Evolutionary conservation across 2,797 vertebrate genomes (phyloP), one percentile per base, ranked within the genome.

Genomic region (Mus minutoides): DNA sequence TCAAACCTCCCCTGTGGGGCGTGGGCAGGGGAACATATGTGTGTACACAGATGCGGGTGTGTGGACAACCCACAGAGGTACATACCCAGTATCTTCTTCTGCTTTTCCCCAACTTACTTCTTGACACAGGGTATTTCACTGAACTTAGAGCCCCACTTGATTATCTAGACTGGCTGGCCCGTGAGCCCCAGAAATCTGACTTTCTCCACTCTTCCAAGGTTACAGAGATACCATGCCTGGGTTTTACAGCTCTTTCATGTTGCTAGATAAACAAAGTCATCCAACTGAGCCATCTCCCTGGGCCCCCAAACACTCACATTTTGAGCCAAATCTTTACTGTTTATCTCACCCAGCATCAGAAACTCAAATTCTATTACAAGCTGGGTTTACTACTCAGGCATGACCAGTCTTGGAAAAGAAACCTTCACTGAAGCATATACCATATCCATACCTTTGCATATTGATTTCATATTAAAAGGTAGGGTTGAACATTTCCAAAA

Each of bases 401-500:
- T 73, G 3, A 4, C 26, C 3, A 16, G 10, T 49, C 90, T 93
- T 90, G 85, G 40, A 83, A 91, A 85, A 62, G 67, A 73, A 82
- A 76, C 75, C 64, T 94, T 94, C 71, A n/a, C 29, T 76, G 56
- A 34, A 76, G 52, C 11, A 26, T 17, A 77, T 71, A 26, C 16
- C 10, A 37, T 3, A 11, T 37, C 46, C 31, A 69, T 90, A 93
- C 62, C n/a, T 96, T 92, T 93, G 62, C 31, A 13, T 75, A 26
- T 54, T 85, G 56, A 67, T 91, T 78, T 96, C 54, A 95, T 12
- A n/a, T 29, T 69, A 62, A 88, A 93, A 60, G 26, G 26, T 60
- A 92, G 31, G 92, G 22, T 49, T 79, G 24, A 86, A 4, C 85
- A n/a, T 16, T 77, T 84, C 6, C 29, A 34, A 90, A 37, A 17